Evolutionary conservation across 2,797 vertebrate species (phyloP).

Genomic region (Lagocephalus sceleratus): DNA sequence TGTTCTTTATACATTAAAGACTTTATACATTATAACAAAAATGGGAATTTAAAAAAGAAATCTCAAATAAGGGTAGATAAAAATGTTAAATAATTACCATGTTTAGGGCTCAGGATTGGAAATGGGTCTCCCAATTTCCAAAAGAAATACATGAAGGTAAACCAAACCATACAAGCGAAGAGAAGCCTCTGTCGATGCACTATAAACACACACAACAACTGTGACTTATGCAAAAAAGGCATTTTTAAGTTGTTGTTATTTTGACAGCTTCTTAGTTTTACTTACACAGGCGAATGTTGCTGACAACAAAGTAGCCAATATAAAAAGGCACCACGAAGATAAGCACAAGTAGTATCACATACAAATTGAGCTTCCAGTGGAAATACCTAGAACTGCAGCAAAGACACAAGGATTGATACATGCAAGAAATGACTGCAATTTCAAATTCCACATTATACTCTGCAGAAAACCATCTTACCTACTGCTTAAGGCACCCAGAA

Average conservation of each 20-base stretch:
- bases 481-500: conserved; percentile 92
- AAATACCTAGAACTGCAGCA: conserved; percentile 91
- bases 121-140: conserved; percentile 98
- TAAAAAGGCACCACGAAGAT: conserved; percentile 99
- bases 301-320: conserved; percentile 97
- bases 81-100: conserved; percentile 77
- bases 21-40: too few species aligned
- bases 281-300: conserved; percentile 96
- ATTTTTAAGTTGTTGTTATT: not conserved
- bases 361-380: conserved; percentile 98
- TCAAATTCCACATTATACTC: not conserved
- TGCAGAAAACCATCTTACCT: conserved; percentile 74
- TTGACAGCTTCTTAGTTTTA: conserved; percentile 30
- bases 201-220: conserved; percentile 45
- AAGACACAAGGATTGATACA: conserved; percentile 6
- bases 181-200: conserved; percentile 92
- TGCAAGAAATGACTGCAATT: not conserved
- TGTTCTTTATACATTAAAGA: too few species aligned
- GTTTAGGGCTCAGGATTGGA: conserved; percentile 97
- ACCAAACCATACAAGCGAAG: conserved; percentile 93
- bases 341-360: conserved; percentile 92
- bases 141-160: conserved; percentile 99
- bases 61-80: not conserved
- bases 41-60: not conserved
- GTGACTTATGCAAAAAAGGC: not conserved